Base-by-base conservation (phyloP, 2,888 invertebrate species). In the Megastigmus dorsalis region DNA sequence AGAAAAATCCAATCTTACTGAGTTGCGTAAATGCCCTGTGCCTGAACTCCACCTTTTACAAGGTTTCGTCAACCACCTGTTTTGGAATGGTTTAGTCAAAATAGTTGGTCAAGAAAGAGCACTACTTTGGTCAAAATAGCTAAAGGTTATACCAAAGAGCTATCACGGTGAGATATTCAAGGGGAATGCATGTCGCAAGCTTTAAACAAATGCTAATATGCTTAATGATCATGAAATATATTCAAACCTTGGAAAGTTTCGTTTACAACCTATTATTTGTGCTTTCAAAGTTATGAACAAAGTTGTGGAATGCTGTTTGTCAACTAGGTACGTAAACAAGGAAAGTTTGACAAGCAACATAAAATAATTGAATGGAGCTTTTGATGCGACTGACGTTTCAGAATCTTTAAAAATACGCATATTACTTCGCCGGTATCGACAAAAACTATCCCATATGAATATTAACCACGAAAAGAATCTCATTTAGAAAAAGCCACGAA, bases 51-150 rank as follows among this genome's bases (percentile, higher is more conserved):
- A 43, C 15, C 2, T 60, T 15, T 9, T 60, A 2, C 60, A 60
- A 15, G 43, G 60, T 15, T 60, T 60, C 2, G 59, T 59, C 6
- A 59, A 59, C 10, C 59, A 62, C 48, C 23, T 48, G 15, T 62
- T 62, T 23, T 62, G 62, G 48, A 3, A 48, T 33, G 62, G 48
- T 1, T 33, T 62, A 7, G 15, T 62, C 7, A 18, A 15, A 5
- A 6, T 62, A 10, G 23, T 62, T 15, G 18, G 30, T 3, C 4
- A 6, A 33, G 62, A 62, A 15, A 45, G 48, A 33, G 48, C 62
- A 20, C 48, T 62, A 15, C 1, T 62, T 1, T 62, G 62, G 62
- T 48, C 62, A 10, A 62, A 48, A 60, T 7, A 41, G 10, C 41
- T 41, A 3, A 41, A 41, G 3, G n/a, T 41, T 41, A n/a, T 41